Base-by-base conservation (phyloP, 30 jellyfish, hydroid and myxozoan genomes). In the Aurelia aurita complex sp. Pacific region DNA sequence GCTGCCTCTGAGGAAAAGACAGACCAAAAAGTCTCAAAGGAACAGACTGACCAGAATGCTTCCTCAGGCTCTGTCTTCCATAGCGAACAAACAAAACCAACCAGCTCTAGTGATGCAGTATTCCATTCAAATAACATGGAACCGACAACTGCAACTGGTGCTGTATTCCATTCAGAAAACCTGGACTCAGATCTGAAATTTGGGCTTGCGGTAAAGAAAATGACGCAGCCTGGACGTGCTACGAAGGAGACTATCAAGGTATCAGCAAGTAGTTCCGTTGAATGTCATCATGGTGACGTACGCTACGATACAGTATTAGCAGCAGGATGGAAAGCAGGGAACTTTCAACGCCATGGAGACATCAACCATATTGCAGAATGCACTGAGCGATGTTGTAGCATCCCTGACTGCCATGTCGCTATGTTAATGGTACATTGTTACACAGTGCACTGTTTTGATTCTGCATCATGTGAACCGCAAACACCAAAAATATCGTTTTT, bases 291-390 rank as follows among this genome's bases (percentile, higher is more conserved):
- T 18, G 68, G 88, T 8, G 77, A 79, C 5, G 57, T 88, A 7
- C 83, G 42, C 14, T 68, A 67, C 34, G 91, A 86, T 42, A 74
- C 88, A 7, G 96, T 89, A 5, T 81, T 94, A 63, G 64, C 83
- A 34, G 96, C 90, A n/a, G 97, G 97, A 33, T 94, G 99, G 99
- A 60, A 65, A 57, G 96, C 97, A 2, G 99, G 99, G 11, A 76
- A 80, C 13, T 94, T 74, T 74, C 69, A 66, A 46, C 94, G 91
- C 4, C 92, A 79, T 42, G 38, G 64, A 11, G 89, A 83, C 79
- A 78, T 89, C 3, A 75, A 71, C 72, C 94, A 90, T 73, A 88
- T 89, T 42, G 69, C 19, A 5, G 90, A 89, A 42, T 94, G 99
- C 75, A 57, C 78, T 11, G 76, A 80, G 6, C 69, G 68, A 38